phyloP scores from a whole-genome alignment of 2,113 vertebrate genomes.

The Danio rerio region GRCz12tu NC_133182.1:30621501-30622000 shows the following conservation, averaged over 20 bases:
- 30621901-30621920: not conserved
- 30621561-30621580: conserved; percentile 61
- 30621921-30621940: not conserved
- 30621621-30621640: conserved; percentile 4
- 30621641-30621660: not conserved
- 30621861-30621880: conserved; percentile 98
- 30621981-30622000: too few relatives aligned
- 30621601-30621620: conserved; percentile 44
- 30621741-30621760: conserved; percentile 46
- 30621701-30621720: conserved; percentile 54
- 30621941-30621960: too few relatives aligned
- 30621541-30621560: conserved; percentile 71
- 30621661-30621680: conserved; percentile 53
- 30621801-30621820: conserved; percentile 98
- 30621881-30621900: conserved; percentile 84
- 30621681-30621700: conserved; percentile 58
- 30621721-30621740: conserved; percentile 53
- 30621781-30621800: conserved; percentile 78
- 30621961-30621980: too few relatives aligned
- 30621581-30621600: conserved; percentile 49
- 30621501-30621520: conserved; percentile 53
- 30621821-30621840: conserved; percentile 96
- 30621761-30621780: not conserved
- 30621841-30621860: conserved; percentile 95
- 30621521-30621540: conserved; percentile 34